Evolutionary conservation across 30 jellyfish, hydroid and myxozoan genomes (phyloP).

Genomic region (Phacellophora camtschatica): DNA sequence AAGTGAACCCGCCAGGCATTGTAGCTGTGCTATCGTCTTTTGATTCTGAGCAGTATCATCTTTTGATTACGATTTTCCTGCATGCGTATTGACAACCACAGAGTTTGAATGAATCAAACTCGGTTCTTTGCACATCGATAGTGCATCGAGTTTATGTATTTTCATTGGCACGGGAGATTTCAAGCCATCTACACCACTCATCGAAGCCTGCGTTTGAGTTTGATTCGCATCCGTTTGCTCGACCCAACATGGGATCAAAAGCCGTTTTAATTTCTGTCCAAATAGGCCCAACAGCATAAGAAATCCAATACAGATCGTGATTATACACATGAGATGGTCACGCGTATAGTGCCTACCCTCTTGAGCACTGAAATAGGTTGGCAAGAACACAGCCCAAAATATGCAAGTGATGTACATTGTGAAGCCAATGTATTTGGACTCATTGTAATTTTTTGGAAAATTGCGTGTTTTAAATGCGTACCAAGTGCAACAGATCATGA

Average conservation of each 20-base stretch:
- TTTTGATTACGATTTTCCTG: neutral
- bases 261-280: slow-evolving; percentile 76
- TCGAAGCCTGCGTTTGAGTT: slow-evolving; percentile 28
- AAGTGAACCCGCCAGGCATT: no score
- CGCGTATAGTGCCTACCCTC: slow-evolving; percentile 21
- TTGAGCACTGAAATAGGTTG: slow-evolving; percentile 59
- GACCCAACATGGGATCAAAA: slow-evolving; percentile 44
- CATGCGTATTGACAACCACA: slow-evolving; percentile 13
- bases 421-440: slow-evolving; percentile 88
- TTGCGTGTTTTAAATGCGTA: slow-evolving; percentile 89
- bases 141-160: slow-evolving; percentile 32
- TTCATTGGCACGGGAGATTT: neutral
- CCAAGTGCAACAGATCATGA: slow-evolving; percentile 88
- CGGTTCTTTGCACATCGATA: slow-evolving; percentile 27
- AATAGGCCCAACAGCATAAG: slow-evolving; percentile 84
- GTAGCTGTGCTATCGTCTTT: no score
- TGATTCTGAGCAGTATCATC: no score
- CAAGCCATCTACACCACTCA: neutral
- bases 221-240: slow-evolving; percentile 20
- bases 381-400: slow-evolving; percentile 91
- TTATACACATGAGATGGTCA: slow-evolving; percentile 37
- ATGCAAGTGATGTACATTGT: slow-evolving; percentile 93
- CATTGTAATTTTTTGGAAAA: slow-evolving; percentile 95
- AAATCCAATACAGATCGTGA: slow-evolving; percentile 65
- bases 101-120: neutral